Evolutionary conservation across 2,797 vertebrate species (phyloP).

Genomic region (Chelon auratus): DNA sequence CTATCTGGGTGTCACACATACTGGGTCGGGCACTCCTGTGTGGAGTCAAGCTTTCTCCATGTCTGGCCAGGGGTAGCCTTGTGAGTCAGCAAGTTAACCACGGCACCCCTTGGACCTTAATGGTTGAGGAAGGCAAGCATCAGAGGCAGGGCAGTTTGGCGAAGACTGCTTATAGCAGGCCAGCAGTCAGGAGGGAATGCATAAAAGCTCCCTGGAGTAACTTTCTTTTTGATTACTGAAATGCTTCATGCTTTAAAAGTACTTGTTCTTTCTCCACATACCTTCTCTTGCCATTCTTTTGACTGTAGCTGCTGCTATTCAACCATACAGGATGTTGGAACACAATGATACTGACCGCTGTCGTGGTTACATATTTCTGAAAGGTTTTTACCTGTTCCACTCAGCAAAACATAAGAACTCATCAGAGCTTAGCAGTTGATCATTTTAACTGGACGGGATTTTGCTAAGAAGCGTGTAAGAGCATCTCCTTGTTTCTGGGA

Average conservation of each 20-base stretch:
- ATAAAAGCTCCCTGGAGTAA: not conserved
- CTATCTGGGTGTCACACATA: conserved; percentile 54
- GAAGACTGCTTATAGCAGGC: not conserved
- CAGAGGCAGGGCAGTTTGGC: conserved; percentile 8
- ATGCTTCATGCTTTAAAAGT: conserved; percentile 5
- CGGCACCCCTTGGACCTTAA: conserved; percentile 1
- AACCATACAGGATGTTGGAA: not conserved
- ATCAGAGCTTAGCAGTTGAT: no score
- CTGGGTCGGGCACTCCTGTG: conserved; percentile 26
- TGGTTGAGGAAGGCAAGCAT: conserved; percentile 6
- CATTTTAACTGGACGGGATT: not conserved
- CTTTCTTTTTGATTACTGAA: conserved; percentile 12
- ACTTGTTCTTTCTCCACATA: not conserved
- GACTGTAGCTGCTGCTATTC: not conserved
- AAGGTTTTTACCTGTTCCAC: not conserved
- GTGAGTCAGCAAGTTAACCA: conserved; percentile 38
- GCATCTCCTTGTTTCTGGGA: not conserved
- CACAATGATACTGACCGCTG: not conserved
- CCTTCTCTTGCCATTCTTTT: not conserved
- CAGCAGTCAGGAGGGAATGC: not conserved
- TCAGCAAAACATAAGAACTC: not conserved
- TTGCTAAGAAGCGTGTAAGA: not conserved
- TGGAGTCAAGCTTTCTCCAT: conserved; percentile 18
- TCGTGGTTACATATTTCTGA: not conserved
- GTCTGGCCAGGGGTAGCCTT: conserved; percentile 1